Evolutionary conservation across 1,140 invertebrate genomes (phyloP).

Genomic region (Drosophila hydei): DNA sequence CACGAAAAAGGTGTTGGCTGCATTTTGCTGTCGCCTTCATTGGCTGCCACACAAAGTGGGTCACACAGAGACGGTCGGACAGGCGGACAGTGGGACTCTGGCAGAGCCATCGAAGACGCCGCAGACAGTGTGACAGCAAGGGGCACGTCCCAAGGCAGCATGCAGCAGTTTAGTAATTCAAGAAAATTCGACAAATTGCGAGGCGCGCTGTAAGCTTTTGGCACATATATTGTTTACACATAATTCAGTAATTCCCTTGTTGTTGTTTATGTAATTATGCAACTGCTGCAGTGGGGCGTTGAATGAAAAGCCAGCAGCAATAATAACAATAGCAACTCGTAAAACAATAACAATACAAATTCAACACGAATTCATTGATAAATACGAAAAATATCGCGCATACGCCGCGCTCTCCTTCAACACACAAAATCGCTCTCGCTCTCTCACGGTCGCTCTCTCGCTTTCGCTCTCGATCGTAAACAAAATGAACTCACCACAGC

Average conservation of each 20-base stretch:
- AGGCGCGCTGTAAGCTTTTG: slow-evolving; percentile 17
- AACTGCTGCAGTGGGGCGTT: slow-evolving; percentile 45
- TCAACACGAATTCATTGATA: slow-evolving; percentile 67
- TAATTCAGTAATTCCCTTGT: slow-evolving; percentile 6
- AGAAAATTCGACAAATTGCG: slow-evolving; percentile 36
- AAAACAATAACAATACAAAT: slow-evolving; percentile 25
- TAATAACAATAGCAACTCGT: slow-evolving; percentile 14
- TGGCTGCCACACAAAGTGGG: slow-evolving; percentile 51
- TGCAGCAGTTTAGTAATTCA: slow-evolving; percentile 28
- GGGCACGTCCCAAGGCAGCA: slow-evolving; percentile 45
- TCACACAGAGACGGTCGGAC: slow-evolving; percentile 37
- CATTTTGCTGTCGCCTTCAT: slow-evolving; percentile 40
- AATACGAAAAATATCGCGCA: slow-evolving; percentile 54
- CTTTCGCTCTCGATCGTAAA: slow-evolving; percentile 40
- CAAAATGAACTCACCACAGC: slow-evolving; percentile 74
- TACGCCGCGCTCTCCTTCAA: slow-evolving; percentile 26
- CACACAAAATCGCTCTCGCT: slow-evolving; percentile 2
- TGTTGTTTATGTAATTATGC: slow-evolving; percentile 64
- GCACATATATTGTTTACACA: slow-evolving; percentile 1
- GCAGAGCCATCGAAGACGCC: slow-evolving; percentile 11
- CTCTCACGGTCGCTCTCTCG: neutral
- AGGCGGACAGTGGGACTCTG: neutral
- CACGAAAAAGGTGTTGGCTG: slow-evolving; percentile 48
- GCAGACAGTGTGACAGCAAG: slow-evolving; percentile 8
- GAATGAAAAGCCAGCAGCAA: slow-evolving; percentile 24